Base-by-base conservation (phyloP, 2,113 vertebrate genomes). In the Lophochroa leadbeateri region DNA sequence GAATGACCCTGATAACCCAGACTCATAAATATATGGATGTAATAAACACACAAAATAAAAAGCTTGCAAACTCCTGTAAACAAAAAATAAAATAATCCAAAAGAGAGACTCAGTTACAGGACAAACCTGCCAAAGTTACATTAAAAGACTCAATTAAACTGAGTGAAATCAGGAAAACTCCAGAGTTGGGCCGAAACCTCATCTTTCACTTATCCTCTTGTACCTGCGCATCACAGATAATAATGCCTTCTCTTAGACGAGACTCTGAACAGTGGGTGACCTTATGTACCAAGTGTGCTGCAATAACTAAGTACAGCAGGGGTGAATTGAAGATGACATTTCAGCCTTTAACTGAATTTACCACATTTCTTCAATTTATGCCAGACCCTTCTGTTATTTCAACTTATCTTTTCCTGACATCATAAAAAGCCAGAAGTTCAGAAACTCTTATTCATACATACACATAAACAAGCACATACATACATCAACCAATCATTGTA, bases 291-390 rank as follows among this genome's bases (percentile, higher is more conserved):
- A 87, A 89, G 84, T 69, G 61, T 82, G 83, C 92, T 95, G 88
- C 86, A 91, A 60, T 94, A 92, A 96, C 95, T 76, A 95, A 86
- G 79, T 96, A 87, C 81, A 95, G 94, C 88, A 96, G 86, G 81
- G 94, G 88, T 91, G 86, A 97, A 91, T 53, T 96, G 95, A 91
- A 85, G 77, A 96, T 95, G 96, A 84, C 88, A 95, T 95, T 96
- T 97, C 86, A 95, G 79, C 88, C 95, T 96, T 92, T 96, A 94
- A 97, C 83, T 91, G 83, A 69, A 94, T 97, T 91, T 94, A 78
- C 91, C 58, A 70, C 63, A 88, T 94, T 94, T 93, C 91, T 94
- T 82, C 94, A 46, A 74, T 91, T 85, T 94, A 85, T 0, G 3
- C 81, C 94, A 95, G 70, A 64, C 33, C 49, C 53, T 87, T 39